Percentiles rank a stretch among this genome's conserved stretches.
These are phyloP conservation scores for Fregetta grallaria DNA, from an alignment of 2,113 vertebrate genomes.

Conservation along the genomic window DNA sequence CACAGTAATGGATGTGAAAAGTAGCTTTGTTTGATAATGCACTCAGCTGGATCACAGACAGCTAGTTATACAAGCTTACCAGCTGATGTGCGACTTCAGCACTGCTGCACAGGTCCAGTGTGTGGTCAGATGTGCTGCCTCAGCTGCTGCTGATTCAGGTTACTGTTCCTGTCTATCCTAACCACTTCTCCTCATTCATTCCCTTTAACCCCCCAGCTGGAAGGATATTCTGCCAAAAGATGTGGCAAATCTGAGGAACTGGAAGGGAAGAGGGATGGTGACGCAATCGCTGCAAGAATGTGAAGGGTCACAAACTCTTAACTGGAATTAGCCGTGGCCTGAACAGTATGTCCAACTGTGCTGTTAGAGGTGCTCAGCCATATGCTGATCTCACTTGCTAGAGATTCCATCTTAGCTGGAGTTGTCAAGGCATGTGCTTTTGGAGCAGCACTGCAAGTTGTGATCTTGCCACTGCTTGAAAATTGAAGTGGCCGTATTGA, in stretches of 20 bases:
- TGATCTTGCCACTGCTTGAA: not conserved
- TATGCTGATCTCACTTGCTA: not conserved
- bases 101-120: not conserved
- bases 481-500: not conserved
- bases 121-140: not conserved
- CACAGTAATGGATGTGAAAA: not conserved
- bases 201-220: not conserved
- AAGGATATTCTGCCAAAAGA: not conserved
- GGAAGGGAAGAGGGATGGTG: not conserved
- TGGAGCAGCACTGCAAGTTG: not conserved
- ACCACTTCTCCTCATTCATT: not conserved
- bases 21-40: not conserved
- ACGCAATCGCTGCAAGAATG: not conserved
- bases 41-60: not conserved
- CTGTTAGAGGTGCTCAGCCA: not conserved
- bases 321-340: not conserved
- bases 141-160: not conserved
- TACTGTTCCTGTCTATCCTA: not conserved
- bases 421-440: not conserved
- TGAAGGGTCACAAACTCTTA: not conserved
- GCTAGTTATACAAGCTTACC: not conserved
- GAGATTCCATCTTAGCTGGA: not conserved
- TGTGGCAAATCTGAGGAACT: not conserved
- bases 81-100: not conserved
- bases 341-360: not conserved